These are phyloP conservation scores for Gastrophryne carolinensis DNA, from an alignment of 2,797 vertebrate genomes.

Conservation along the genomic window DNA sequence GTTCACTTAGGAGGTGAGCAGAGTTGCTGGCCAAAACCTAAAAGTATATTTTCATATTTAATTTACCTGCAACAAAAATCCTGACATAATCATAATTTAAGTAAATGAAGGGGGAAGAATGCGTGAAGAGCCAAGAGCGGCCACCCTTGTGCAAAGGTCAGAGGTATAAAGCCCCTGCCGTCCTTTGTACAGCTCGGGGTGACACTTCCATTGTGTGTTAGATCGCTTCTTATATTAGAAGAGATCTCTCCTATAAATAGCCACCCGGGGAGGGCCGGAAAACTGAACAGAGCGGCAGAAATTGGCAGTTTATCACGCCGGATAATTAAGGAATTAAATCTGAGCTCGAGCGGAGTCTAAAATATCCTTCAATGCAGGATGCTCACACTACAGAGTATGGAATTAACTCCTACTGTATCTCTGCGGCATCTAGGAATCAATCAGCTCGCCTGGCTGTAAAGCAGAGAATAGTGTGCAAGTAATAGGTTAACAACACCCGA, in stretches of 20 bases:
- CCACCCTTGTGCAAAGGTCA: no score
- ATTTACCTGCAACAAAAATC: no score
- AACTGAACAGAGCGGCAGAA: slow-evolving; percentile 46
- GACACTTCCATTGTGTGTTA: slow-evolving; percentile 4
- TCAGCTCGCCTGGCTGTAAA: neutral
- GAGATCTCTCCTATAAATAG: slow-evolving; percentile 26
- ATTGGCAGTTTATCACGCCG: slow-evolving; percentile 46
- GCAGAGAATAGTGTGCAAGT: neutral
- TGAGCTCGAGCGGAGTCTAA: neutral
- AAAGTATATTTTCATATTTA: no score
- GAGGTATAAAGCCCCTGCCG: no score
- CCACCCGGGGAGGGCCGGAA: neutral
- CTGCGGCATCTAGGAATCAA: neutral
- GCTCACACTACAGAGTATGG: neutral
- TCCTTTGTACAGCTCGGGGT: no score
- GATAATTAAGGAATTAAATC: slow-evolving; percentile 50
- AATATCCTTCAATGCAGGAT: slow-evolving; percentile 18
- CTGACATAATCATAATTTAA: no score
- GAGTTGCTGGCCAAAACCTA: no score
- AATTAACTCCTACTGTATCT: slow-evolving; percentile 9
- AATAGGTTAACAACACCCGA: neutral
- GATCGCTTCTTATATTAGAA: neutral
- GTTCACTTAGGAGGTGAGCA: no score
- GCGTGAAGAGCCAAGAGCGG: no score
- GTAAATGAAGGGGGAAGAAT: no score